Conservation (phyloP, 2,888 invertebrate species). For the Cantharis rustica region DNA sequence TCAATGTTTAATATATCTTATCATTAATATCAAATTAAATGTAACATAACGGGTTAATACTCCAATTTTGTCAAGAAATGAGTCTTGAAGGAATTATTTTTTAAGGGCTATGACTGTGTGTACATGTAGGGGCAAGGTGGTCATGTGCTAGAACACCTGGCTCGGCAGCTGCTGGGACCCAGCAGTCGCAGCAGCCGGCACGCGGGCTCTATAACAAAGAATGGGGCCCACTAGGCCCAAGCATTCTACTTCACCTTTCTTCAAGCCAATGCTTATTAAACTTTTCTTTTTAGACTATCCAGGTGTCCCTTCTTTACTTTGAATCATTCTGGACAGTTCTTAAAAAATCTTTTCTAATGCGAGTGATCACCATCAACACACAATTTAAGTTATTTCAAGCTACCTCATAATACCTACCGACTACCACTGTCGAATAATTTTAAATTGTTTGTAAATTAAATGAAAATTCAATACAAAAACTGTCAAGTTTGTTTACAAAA, state of each 20-base stretch:
- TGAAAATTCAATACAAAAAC: not conserved
- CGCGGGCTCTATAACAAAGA: conserved; percentile 34
- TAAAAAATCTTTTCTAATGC: conserved; percentile 5
- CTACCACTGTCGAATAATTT: not conserved
- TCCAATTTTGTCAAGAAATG: not conserved
- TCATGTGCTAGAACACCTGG: conserved; percentile 49
- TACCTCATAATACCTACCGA: not conserved
- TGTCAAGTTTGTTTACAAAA: not conserved
- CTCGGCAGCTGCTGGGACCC: conserved; percentile 48
- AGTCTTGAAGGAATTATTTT: conserved; percentile 28
- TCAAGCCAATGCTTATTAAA: conserved; percentile 33
- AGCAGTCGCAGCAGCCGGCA: conserved; percentile 37
- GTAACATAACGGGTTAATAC: not conserved
- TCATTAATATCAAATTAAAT: not conserved
- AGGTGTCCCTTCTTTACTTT: conserved; percentile 26
- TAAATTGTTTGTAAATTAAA: not conserved
- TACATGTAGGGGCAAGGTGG: conserved; percentile 32
- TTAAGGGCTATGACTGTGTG: conserved; percentile 24
- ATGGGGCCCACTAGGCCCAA: conserved; percentile 31
- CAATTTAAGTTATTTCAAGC: not conserved
- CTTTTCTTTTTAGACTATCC: conserved; percentile 32
- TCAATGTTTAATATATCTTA: not conserved
- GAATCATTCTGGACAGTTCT: not conserved
- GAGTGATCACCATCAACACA: not conserved
- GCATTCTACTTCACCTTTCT: conserved; percentile 41